Conservation (phyloP, 2,113 vertebrate species). For the Haliaeetus leucogaster region DNA sequence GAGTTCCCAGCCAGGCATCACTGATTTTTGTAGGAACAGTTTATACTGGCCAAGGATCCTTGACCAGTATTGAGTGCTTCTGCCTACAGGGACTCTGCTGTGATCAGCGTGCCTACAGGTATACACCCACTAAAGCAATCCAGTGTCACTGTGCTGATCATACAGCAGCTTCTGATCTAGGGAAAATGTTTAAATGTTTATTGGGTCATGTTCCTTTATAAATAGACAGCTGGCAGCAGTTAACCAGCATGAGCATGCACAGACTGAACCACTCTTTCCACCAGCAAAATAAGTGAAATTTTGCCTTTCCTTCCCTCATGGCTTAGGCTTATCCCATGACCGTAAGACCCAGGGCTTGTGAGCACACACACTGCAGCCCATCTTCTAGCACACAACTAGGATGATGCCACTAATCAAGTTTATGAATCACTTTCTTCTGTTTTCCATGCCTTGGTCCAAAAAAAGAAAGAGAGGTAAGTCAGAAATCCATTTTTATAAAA, state of each 20-base stretch:
- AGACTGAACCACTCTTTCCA: background rate
- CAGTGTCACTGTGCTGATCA: background rate
- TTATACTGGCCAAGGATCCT: background rate
- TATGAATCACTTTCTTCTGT: background rate
- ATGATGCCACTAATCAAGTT: background rate
- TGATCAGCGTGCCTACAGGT: background rate
- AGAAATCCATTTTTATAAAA: background rate
- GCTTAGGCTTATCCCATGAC: background rate
- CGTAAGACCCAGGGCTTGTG: background rate
- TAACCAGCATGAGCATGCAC: background rate
- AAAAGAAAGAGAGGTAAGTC: background rate
- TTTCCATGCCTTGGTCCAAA: background rate
- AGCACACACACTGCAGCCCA: background rate
- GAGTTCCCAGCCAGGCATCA: background rate
- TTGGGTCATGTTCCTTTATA: background rate
- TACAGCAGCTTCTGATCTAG: background rate
- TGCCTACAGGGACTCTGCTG: background rate
- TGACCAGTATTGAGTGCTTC: background rate
- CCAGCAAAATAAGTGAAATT: constrained; percentile 1
- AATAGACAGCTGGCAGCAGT: background rate
- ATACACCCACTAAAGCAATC: background rate
- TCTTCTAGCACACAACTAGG: background rate
- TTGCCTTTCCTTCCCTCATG: background rate
- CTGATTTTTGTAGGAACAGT: background rate
- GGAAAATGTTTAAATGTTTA: background rate